Percentiles rank a stretch among this genome's conserved stretches.
These are phyloP conservation scores for Xiphias gladius DNA, from an alignment of 2,113 vertebrate species.

Conservation along the genomic window DNA sequence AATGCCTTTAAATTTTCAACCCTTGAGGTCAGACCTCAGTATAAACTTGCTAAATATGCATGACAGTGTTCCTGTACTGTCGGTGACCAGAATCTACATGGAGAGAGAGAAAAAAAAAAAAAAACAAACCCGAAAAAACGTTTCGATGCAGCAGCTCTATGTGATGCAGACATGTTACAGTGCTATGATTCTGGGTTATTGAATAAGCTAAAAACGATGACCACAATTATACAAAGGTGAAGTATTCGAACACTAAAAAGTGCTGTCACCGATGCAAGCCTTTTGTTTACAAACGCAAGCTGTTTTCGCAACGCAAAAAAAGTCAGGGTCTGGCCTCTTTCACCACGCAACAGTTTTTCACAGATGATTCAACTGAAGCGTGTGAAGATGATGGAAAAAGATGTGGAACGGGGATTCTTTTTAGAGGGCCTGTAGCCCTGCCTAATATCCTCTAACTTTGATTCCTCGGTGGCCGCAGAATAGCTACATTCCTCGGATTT, in stretches of 20 bases:
- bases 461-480: constrained; percentile 54
- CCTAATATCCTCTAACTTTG: constrained; percentile 49
- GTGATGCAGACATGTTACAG: constrained; percentile 38
- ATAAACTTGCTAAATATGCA: constrained; percentile 66
- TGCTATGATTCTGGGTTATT: constrained; percentile 20
- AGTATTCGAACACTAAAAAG: constrained; percentile 54
- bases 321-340: constrained; percentile 10
- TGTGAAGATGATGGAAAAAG: constrained; percentile 55
- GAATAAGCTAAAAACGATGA: constrained; percentile 35
- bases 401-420: constrained; percentile 62
- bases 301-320: constrained; percentile 32
- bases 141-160: constrained; percentile 23
- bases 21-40: constrained; percentile 67
- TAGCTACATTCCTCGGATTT: constrained; percentile 70
- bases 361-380: constrained; percentile 54
- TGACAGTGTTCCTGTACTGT: constrained; percentile 51
- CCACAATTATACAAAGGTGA: constrained; percentile 48
- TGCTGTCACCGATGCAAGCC: constrained; percentile 50
- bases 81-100: constrained; percentile 34
- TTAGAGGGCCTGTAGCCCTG: constrained; percentile 45
- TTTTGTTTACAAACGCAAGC: constrained; percentile 67
- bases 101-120: background rate
- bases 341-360: constrained; percentile 43
- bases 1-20: constrained; percentile 61
- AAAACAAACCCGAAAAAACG: background rate